Evolutionary conservation across 2,888 invertebrate species (phyloP).

Genomic region (Lumbricus terrestris): DNA sequence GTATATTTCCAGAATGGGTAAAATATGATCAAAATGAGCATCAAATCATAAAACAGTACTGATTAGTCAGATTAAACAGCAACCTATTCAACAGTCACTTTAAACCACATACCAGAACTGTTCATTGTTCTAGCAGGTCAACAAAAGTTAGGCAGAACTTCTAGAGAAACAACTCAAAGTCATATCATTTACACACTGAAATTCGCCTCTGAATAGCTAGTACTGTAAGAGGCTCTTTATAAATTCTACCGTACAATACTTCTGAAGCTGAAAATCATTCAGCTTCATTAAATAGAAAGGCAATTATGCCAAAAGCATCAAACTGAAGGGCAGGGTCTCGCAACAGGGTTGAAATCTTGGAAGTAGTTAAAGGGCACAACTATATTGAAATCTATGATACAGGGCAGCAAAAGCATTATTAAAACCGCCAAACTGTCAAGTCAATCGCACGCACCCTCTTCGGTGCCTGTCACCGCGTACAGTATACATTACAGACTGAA

Average conservation of each 20-base stretch:
- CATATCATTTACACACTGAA: too few species aligned
- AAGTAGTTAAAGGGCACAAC: not conserved
- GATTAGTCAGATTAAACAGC: not conserved
- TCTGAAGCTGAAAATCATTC: too few species aligned
- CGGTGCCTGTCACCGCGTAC: too few species aligned
- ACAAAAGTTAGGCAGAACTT: not conserved
- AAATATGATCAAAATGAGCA: not conserved
- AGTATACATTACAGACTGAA: not conserved
- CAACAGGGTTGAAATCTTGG: not conserved
- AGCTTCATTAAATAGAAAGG: too few species aligned
- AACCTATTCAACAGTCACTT: not conserved
- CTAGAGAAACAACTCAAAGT: too few species aligned
- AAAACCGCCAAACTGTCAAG: not conserved
- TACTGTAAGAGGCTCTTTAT: too few species aligned
- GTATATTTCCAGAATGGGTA: not conserved
- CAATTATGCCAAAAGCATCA: too few species aligned
- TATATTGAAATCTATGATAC: too few species aligned
- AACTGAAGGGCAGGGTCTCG: not conserved
- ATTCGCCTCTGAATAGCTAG: too few species aligned
- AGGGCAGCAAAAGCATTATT: not conserved
- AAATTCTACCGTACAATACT: too few species aligned
- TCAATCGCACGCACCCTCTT: not conserved
- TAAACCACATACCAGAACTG: not conserved
- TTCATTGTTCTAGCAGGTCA: not conserved
- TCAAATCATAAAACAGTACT: not conserved